Evolutionary conservation across 1,140 invertebrate species (phyloP), one percentile per base, ranked within the genome.

Genomic region (Cataglyphis hispanica): DNA sequence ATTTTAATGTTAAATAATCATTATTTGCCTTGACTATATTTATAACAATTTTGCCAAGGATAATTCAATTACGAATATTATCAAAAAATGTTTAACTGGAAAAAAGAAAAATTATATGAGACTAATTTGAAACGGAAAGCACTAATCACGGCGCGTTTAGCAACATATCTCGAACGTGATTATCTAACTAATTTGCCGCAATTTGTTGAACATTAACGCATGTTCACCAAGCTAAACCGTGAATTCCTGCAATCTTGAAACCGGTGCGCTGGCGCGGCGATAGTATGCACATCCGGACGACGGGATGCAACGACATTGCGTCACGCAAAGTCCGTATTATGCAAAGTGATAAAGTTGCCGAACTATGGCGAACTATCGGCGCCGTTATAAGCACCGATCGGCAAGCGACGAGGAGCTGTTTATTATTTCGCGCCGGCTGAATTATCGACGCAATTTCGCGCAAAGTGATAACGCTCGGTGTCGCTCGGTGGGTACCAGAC

Each of bases 401-500:
- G n/a, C 70, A 10, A 10, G 50, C 13, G 34, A n/a, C 13, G 37
- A 25, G 10, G 16, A 7, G 31, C 63, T 69, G 50, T 69, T 80
- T 69, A 80, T 80, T 80, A 80, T 80, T 80, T 80, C 22, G 34
- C 31, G 22, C 46, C 10, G 75, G 27, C 10, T 69, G 64, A 80
- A 80, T 69, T 80, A 80, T 80, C 53, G 78, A n/a, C 53, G 53
- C 67, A 83, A 74, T 83, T 72, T 61, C 27, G n/a, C 13, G 19
- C 25, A 2, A 19, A 61, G 37, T 72, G 67, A 72, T 72, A 83
- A 74, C 53, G 78, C 37, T 43, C 64, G 34, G 19, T 31, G 31
- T 31, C 31, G n/a, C n/a, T n/a, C n/a, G n/a, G n/a, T n/a, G n/a
- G n/a, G n/a, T n/a, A n/a, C 31, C 31, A 50, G 5, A 27, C 19